Base-by-base conservation (phyloP, 2,888 invertebrate species). In the Epistrophella euchroma region DNA sequence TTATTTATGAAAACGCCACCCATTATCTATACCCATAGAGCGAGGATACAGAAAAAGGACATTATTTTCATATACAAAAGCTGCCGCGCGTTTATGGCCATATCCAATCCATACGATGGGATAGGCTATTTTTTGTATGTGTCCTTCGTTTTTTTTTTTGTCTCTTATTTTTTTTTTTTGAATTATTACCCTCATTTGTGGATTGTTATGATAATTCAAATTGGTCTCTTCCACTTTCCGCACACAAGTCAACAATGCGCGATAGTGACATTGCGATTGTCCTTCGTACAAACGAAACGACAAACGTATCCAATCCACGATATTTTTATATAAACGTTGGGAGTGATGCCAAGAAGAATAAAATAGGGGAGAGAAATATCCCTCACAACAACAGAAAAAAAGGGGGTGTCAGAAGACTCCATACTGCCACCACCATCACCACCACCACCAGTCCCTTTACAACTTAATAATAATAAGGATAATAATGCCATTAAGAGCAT, bases 141-240 rank as follows among this genome's bases (percentile, higher is more conserved):
- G 58, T 50, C 47, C 55, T 56, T 40, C 72, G 19, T 58, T 32
- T 19, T 45, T 13, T 19, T 19, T 40, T 62, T 15, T 28, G n/a
- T n/a, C n/a, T n/a, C n/a, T n/a, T n/a, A n/a, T 28, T 52, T 15
- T 28, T 77, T 40, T 45, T 55, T 82, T 86, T 82, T 86, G 86
- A 82, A 37, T 86, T 86, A 86, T 82, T 82, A 64, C 77, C 86
- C 82, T 86, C 82, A 82, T 86, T 86, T 82, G 82, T 70, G 87
- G 84, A 88, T 88, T 88, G 88, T 88, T 88, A 89, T 88, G 88
- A 89, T 89, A 88, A 89, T 89, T 89, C 87, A 83, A 89, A 89
- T 88, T 88, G 88, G 84, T 88, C 88, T 86, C 77, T 86, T 86
- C 86, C 77, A 86, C 86, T 86, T 82, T 86, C 82, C 86, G 86